Evolutionary conservation across 2,113 vertebrate genomes (phyloP), one percentile per base, ranked within the genome.

Genomic region (Mormoops blainvillei): DNA sequence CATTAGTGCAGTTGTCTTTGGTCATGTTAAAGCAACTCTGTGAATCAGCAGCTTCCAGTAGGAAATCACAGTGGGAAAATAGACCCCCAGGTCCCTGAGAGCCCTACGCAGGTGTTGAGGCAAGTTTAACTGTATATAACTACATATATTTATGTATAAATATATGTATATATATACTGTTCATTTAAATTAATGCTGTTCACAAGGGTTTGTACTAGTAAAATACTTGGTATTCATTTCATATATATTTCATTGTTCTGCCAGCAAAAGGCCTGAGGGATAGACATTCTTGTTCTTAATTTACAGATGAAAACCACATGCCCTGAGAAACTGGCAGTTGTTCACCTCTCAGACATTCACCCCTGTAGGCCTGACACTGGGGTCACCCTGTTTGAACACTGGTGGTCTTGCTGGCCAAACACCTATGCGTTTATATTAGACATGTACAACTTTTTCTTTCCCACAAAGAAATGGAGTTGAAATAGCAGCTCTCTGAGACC

Each of bases 221-320:
- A 91, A 85, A 54, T 89, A 43, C 41, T 70, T 78, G 43, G 4
- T 89, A 41, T 76, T 90, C 38, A 50, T 81, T 50, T 81, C 33
- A 71, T 71, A 92, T 63, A 33, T 67, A 26, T 61, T 96, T 96
- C n/a, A 68, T 87, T 93, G 92, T 90, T 84, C 54, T 91, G 52
- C 28, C 68, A 83, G 63, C 41, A 38, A 48, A 73, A 83, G 45
- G 3, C 81, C 87, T 6, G 45, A 87, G 36, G 38, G n/a, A n/a
- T 45, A 82, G 80, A 58, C 10, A 38, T 52, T 89, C 31, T 84
- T 50, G 54, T 89, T 48, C 26, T 38, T n/a, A n/a, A 16, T 61
- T 83, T 87, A 87, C 41, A 58, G 54, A 67, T 83, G 81, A 71
- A n/a, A 92, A 89, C 83, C 48, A 83, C 12, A 87, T 18, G 22